Conservation (phyloP, 1,140 invertebrate species). For the Dinothrombium tinctorium region DNA sequence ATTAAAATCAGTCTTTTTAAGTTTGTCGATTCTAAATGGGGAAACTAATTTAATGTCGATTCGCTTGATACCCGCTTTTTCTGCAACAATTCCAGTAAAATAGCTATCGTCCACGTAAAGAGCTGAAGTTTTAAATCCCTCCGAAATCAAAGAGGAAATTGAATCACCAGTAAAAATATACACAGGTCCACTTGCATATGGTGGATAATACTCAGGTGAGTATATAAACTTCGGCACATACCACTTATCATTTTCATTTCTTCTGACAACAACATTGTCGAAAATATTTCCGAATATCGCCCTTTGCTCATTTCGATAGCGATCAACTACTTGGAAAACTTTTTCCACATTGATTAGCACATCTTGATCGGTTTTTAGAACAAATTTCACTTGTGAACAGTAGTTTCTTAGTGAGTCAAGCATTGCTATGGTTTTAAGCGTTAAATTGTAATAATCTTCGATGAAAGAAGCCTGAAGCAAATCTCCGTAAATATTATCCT, state of each 20-base stretch:
- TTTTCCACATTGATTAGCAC: conserved; percentile 44
- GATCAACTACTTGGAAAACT: conserved; percentile 5
- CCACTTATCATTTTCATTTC: conserved; percentile 53
- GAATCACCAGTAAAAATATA: conserved; percentile 26
- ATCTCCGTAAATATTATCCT: conserved; percentile 13
- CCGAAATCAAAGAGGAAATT: conserved; percentile 26
- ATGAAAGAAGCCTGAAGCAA: conserved; percentile 17
- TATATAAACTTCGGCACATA: conserved; percentile 50
- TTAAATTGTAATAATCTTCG: conserved; percentile 21
- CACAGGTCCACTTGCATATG: conserved; percentile 63
- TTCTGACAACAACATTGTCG: conserved; percentile 54
- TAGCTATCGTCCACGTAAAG: conserved; percentile 73
- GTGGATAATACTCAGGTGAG: conserved; percentile 39
- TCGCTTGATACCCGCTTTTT: conserved; percentile 22
- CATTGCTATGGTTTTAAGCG: conserved; percentile 20
- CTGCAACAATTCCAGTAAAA: conserved; percentile 58
- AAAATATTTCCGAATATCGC: conserved; percentile 52
- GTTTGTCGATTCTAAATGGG: no score
- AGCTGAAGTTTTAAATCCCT: conserved; percentile 39
- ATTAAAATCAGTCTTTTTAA: no score
- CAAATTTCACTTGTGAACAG: conserved; percentile 35
- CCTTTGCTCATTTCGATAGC: conserved; percentile 33
- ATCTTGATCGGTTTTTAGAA: conserved; percentile 63
- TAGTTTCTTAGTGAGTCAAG: conserved; percentile 29
- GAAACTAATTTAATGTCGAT: no score